Evolutionary conservation across 2,797 vertebrate species (phyloP), one percentile per base, ranked within the genome.

Genomic region (Nothura maculosa): DNA sequence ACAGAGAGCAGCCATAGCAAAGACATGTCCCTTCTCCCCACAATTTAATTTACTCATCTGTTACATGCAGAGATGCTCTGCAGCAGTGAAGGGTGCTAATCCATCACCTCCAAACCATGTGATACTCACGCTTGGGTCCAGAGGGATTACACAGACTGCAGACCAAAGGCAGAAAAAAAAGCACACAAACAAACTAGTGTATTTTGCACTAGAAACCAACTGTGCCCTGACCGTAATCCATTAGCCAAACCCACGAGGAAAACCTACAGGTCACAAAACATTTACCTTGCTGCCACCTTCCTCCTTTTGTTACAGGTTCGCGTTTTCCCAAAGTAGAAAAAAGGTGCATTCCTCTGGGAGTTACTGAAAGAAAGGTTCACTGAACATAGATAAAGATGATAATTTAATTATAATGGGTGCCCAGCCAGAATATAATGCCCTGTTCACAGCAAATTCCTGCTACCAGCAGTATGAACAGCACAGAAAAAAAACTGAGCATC

Each of bases 381-480:
- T 95, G 95, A 92, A 83, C 80, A 88, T 69, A 94, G 90, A 97
- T 93, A 97, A 97, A 97, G 85, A 94, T 54, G 72, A 86, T 94
- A 85, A 95, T 96, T 94, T 93, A 95, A 96, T 96, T 93, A 95
- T 68, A 92, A 91, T 78, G 93, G 86, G 40, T 94, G 96, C 47
- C 92, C 96, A 97, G 96, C 94, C 95, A 90, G 67, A 97, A 93
- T 83, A 89, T 96, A 95, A 96, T 88, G 92, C 82, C 85, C 87
- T 70, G 75, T 92, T 97, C 92, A 96, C 94, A 97, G 95, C 93
- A 96, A 97, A 96, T 95, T 96, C 89, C 94, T 95, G 91, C 87
- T 86, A 85, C 90, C 82, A 96, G 77, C 81, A 94, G 50, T 47
- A 76, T 62, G 43, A 45, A 30, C 21, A 22, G 58, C 13, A 54